Evolutionary conservation across 2,797 vertebrate species (phyloP).

Genomic region (Hafferia zeledoni): DNA sequence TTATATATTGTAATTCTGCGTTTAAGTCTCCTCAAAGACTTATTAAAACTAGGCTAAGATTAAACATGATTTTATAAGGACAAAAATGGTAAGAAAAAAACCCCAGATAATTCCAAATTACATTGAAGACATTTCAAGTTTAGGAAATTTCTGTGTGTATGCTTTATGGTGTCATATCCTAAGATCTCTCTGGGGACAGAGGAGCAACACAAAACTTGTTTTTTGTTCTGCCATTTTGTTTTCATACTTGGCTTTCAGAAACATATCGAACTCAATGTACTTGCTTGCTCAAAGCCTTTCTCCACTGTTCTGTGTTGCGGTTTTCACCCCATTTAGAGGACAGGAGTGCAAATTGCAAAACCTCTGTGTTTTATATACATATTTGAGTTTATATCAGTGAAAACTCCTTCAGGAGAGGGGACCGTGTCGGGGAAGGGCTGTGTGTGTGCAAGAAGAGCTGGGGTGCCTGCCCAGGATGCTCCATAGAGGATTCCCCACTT

Average conservation of each 20-base stretch:
- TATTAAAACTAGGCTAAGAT: background rate
- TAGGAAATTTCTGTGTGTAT: background rate
- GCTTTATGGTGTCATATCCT: background rate
- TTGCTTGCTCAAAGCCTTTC: background rate
- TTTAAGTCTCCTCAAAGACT: background rate
- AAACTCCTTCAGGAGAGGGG: background rate
- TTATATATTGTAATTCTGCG: background rate
- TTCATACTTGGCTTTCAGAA: constrained; percentile 15
- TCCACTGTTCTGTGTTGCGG: background rate
- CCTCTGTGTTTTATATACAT: background rate
- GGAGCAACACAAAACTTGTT: background rate
- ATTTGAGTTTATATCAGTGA: background rate
- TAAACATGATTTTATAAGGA: background rate
- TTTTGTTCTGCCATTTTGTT: background rate
- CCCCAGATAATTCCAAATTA: background rate
- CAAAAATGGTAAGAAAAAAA: fast-evolving
- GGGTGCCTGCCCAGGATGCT: background rate
- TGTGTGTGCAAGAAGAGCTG: background rate
- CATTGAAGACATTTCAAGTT: background rate
- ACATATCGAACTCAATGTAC: background rate
- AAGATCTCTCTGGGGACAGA: background rate
- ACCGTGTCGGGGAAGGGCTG: background rate
- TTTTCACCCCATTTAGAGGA: background rate
- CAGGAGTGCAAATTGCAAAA: constrained; percentile 6
- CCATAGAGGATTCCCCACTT: background rate